phyloP scores from a whole-genome alignment of 2,797 vertebrate genomes.

The Micrastur ruficollis region DNA sequence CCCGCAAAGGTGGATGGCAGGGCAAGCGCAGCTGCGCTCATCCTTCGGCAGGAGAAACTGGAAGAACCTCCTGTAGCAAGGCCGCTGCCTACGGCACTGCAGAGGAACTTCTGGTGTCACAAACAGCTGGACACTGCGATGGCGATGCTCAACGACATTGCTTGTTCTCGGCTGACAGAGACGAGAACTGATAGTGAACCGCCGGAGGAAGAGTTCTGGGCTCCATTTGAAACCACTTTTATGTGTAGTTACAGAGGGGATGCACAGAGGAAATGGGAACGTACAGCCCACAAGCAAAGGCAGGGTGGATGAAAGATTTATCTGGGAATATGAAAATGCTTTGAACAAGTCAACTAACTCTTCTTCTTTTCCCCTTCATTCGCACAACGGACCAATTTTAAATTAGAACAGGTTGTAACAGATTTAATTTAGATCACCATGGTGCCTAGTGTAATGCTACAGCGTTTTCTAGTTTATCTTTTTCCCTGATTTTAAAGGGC shows the following conservation, averaged over 20 bases:
- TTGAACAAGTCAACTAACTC: slow-evolving; percentile 20
- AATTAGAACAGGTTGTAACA: slow-evolving; percentile 60
- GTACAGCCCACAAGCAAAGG: background rate
- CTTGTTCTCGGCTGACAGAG: background rate
- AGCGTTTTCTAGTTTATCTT: slow-evolving; percentile 39
- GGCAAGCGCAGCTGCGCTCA: background rate
- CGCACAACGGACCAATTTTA: slow-evolving; percentile 1
- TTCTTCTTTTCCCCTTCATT: slow-evolving; percentile 26
- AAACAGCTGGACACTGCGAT: background rate
- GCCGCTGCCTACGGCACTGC: background rate
- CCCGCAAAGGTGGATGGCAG: background rate
- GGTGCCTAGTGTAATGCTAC: slow-evolving; percentile 27
- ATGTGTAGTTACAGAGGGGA: background rate
- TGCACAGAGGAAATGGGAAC: background rate
- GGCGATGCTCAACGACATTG: background rate
- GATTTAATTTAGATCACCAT: slow-evolving; percentile 67
- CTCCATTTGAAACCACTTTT: background rate
- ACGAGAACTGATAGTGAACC: background rate
- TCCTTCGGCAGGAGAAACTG: background rate
- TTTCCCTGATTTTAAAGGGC: background rate
- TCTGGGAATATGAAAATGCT: slow-evolving; percentile 22
- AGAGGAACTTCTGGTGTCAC: background rate
- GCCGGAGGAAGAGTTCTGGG: background rate
- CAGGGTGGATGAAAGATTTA: background rate
- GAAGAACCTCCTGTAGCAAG: background rate